Evolutionary conservation across 2,888 invertebrate genomes (phyloP), one percentile per base, ranked within the genome.

Genomic region (Agrotis ipsilon): DNA sequence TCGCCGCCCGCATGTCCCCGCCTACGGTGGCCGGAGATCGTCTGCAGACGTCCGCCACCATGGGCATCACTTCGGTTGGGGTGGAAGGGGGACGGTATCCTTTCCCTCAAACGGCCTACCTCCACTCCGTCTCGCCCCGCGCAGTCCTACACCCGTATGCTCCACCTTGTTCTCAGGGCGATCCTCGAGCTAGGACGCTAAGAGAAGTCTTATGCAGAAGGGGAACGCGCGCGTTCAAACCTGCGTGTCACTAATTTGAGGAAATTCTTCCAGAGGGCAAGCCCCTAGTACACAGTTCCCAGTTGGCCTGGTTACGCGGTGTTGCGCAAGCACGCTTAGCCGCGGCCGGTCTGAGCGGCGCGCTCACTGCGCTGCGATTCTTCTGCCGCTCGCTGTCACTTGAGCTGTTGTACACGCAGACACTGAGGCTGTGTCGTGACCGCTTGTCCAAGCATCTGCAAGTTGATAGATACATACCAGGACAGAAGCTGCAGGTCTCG

Each of bases 351-450:
- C 74, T 99, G 98, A 96, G 97, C 97, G 75, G 97, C 97, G 89
- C 97, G 0, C 86, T 96, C 1, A 92, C 96, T 0, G 96, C 96
- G 1, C 96, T 99, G 46, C 98, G 99, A 82, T 98, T 98, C 89
- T 99, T 99, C 94, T 99, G 99, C 89, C 98, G 99, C 88, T 98
- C 99, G 0, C 96, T 99, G 43, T 99, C 99, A 89, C 94, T 99
- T 45, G 99, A 99, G 94, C 96, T 98, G 9, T 94, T 99, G 5
- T 98, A 98, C 89, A 98, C 98, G 0, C 98, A 99, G 95, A 98
- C 99, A 0, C 94, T 99, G 85, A 97, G 99, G 59, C 95, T 99
- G 60, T 98, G 98, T 87, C 97, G 98, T 55, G 99, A 99, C 88
- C 97, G 99, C 11, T 95, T 99, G 27, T 98, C 98, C 73, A 98